These are phyloP conservation scores for Mizuhopecten yessoensis DNA, from an alignment of 1,140 invertebrate genomes.

Conservation along the genomic window DNA sequence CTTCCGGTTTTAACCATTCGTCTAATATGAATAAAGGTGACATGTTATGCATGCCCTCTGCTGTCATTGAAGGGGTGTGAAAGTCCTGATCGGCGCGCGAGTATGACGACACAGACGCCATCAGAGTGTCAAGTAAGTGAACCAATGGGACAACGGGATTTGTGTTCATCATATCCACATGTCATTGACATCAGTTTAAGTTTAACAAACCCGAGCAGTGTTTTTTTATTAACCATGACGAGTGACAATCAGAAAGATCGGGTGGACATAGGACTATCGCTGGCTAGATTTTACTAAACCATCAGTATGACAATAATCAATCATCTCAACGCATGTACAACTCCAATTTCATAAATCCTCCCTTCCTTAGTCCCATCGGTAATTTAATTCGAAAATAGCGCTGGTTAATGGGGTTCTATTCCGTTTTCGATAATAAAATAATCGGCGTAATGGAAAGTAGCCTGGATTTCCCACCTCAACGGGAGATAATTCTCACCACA, in stretches of 20 bases:
- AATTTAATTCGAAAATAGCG: constrained; percentile 16
- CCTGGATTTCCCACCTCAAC: constrained; percentile 12
- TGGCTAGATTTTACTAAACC: not conserved
- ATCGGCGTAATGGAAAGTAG: constrained; percentile 3
- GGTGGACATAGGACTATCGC: not conserved
- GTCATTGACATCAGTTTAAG: not conserved
- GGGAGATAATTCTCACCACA: constrained; percentile 18
- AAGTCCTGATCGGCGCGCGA: not conserved
- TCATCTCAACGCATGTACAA: constrained; percentile 9
- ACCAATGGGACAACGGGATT: not conserved
- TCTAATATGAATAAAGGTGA: not conserved
- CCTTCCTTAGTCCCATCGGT: not conserved
- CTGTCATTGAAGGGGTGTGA: not conserved
- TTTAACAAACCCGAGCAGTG: not conserved
- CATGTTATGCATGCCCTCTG: not conserved
- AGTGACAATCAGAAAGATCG: not conserved
- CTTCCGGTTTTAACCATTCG: not conserved
- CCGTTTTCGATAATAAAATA: constrained; percentile 33
- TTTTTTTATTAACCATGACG: not conserved
- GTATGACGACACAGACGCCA: not conserved
- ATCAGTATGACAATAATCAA: not conserved
- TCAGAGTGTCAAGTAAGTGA: not conserved
- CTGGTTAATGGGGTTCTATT: not conserved
- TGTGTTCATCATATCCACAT: not conserved
- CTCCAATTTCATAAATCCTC: constrained; percentile 38